A percentile compares a stretch with the other conserved stretches of the same genome.
Evolutionary conservation across 2,888 invertebrate genomes (phyloP).

Genomic region (Brachyopa scutellaris): DNA sequence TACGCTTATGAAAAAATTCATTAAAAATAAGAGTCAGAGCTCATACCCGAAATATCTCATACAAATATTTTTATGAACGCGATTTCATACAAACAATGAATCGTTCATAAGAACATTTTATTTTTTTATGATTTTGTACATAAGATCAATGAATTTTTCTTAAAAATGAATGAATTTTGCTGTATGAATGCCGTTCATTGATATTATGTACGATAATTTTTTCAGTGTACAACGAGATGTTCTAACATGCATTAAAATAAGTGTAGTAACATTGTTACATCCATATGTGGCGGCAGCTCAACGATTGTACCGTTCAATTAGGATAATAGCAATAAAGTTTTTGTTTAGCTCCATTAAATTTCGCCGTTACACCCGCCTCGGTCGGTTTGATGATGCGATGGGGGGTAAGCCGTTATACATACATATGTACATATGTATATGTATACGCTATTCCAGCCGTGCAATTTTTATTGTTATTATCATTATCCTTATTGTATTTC

Average conservation of each 20-base stretch:
- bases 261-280: constrained; percentile 44
- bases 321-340: constrained; percentile 73
- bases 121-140: no score
- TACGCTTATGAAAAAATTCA: no score
- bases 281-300: constrained; percentile 46
- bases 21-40: no score
- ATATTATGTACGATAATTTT: no score
- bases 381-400: constrained; percentile 59
- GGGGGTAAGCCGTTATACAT: constrained; percentile 1
- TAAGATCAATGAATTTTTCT: no score
- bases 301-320: constrained; percentile 69
- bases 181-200: no score
- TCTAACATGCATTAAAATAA: constrained; percentile 35
- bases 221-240: no score
- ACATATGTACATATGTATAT: background rate
- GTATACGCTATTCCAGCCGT: constrained; percentile 1
- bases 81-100: no score
- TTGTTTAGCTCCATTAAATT: constrained; percentile 70
- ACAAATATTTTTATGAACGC: no score
- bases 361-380: constrained; percentile 64
- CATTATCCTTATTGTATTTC: constrained; percentile 63
- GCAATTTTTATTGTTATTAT: constrained; percentile 68
- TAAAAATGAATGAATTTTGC: no score
- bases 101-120: no score
- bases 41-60: no score